A percentile compares a stretch with the other conserved stretches of the same genome.
These are phyloP conservation scores for Ferdinandea cuprea DNA, from an alignment of 2,888 invertebrate genomes.

Conservation along the genomic window DNA sequence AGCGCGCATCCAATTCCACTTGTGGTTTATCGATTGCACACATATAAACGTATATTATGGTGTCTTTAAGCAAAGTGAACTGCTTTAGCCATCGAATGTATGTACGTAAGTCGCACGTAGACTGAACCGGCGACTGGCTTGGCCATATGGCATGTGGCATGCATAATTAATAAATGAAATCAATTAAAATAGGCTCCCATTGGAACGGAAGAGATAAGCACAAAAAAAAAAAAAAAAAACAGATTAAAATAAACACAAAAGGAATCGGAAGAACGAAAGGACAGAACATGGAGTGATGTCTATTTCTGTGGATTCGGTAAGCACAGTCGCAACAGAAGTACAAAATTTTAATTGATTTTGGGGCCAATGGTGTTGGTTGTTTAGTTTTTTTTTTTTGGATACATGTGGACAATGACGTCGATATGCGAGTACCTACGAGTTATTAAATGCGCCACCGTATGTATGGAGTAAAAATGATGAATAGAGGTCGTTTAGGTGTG, in stretches of 20 bases:
- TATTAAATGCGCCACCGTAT: not conserved
- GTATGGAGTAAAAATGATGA: not conserved
- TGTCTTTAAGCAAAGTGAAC: conserved; percentile 9
- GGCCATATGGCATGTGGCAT: conserved; percentile 74
- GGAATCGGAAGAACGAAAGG: conserved; percentile 68
- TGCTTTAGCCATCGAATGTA: not conserved
- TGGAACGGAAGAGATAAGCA: conserved; percentile 66
- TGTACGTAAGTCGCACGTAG: not conserved
- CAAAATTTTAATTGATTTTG: conserved; percentile 65
- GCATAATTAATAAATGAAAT: conserved; percentile 73
- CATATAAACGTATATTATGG: conserved; percentile 13
- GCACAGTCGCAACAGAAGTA: conserved; percentile 69
- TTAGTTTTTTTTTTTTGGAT: conserved; percentile 14
- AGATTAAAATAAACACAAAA: conserved; percentile 26
- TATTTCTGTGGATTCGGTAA: conserved; percentile 45
- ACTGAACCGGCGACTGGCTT: conserved; percentile 40
- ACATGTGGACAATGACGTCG: not conserved
- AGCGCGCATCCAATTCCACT: conserved; percentile 53
- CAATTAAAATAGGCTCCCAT: conserved; percentile 63
- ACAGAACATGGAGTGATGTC: conserved; percentile 56
- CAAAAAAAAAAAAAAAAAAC: conserved; percentile 5
- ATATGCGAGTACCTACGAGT: not conserved
- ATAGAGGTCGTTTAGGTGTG: not conserved
- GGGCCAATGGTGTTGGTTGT: conserved; percentile 16
- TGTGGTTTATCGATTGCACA: conserved; percentile 54